These are phyloP conservation scores for Xestia sexstrigata DNA, from an alignment of 2,888 invertebrate genomes.

Conservation along the genomic window DNA sequence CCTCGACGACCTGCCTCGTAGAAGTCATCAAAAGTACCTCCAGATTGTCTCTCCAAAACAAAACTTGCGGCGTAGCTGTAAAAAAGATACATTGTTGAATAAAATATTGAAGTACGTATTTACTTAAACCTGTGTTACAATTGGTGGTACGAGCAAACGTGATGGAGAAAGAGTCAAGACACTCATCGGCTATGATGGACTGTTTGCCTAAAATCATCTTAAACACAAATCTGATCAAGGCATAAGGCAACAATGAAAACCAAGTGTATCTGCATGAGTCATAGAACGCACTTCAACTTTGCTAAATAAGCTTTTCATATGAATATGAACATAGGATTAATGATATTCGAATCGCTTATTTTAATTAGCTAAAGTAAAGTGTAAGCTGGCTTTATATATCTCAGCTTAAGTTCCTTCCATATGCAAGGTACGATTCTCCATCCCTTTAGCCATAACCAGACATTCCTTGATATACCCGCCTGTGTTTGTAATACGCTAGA, in stretches of 20 bases:
- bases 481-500: not conserved
- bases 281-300: not conserved
- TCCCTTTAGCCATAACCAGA: not conserved
- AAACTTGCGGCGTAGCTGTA: constrained; percentile 96
- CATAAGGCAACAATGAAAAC: not conserved
- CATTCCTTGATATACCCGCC: not conserved
- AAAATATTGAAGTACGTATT: not conserved
- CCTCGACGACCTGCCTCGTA: constrained; percentile 97
- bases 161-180: not conserved
- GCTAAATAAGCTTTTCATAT: not conserved
- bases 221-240: not conserved
- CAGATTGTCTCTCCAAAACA: constrained; percentile 94
- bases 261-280: not conserved
- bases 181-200: not conserved
- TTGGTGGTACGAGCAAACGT: not conserved
- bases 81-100: not conserved
- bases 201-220: not conserved
- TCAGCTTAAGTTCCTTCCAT: not conserved
- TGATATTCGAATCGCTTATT: not conserved
- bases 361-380: not conserved
- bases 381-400: not conserved
- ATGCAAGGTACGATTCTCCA: not conserved
- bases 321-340: not conserved
- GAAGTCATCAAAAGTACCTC: constrained; percentile 94
- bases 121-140: not conserved